Base-by-base conservation (phyloP, 2,797 vertebrate genomes). In the Channa striata region DNA sequence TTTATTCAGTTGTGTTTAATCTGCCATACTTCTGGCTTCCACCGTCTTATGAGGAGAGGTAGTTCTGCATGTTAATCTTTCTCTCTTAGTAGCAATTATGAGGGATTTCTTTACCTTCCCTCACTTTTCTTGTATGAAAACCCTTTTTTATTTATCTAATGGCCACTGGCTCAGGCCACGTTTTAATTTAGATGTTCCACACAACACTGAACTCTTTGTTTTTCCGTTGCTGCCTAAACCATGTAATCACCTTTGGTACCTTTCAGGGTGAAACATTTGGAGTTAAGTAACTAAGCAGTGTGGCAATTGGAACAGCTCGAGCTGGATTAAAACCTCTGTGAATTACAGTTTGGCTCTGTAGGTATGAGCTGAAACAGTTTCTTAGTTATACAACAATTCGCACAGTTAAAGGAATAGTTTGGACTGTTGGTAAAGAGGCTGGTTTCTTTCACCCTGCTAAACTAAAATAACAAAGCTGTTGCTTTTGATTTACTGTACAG, bases 151-250 rank as follows among this genome's bases (percentile, higher is more conserved):
- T 43, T 25, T 9, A 21, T 34, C 13, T 9, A 16, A 48, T 25
- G n/a, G 12, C 25, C 16, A 2, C 14, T 60, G 13, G 5, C 44
- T 52, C 11, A 17, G 30, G 47, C 39, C 8, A 8, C 4, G 0
- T 21, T 34, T 61, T 42, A 72, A 49, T 74, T 52, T 56, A 43
- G 44, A 51, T 21, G 17, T 52, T 51, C 21, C 36, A 37, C 11
- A 37, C 21, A 78, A 82, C 77, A 80, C 60, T 30, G 20, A 3
- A 0, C 36, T 49, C 69, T 68, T 85, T 85, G 69, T 80, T 72
- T 68, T 57, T 1, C 10, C 13, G 1, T 66, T 82, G n/a, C 69
- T 33, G 66, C 52, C 52, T 64, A 62, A 81, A 67, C 30, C 44
- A 5, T 0, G 0, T 67, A 69, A 80, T 72, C 47, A 1, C 33